These are phyloP conservation scores for Lamellibrachia satsuma DNA, from an alignment of 2,888 invertebrate genomes.

Conservation along the genomic window DNA sequence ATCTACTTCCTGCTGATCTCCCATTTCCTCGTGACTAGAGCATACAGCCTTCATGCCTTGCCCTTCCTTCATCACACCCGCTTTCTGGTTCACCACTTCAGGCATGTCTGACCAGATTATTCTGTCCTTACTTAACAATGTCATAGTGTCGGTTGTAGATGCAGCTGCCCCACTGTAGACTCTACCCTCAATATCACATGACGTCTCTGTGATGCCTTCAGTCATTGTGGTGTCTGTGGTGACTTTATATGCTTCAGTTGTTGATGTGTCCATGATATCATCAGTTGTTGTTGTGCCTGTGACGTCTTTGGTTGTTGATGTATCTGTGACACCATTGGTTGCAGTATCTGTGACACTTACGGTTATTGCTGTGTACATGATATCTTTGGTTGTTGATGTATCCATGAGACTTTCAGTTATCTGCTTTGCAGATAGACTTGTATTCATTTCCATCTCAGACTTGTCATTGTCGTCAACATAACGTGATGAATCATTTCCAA, in stretches of 20 bases:
- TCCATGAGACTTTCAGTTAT: not conserved
- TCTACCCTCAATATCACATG: not conserved
- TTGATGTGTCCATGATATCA: no score
- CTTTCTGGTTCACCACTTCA: not conserved
- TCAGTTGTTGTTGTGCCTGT: no score
- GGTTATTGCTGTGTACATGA: not conserved
- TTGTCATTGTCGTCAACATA: not conserved
- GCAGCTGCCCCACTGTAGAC: not conserved
- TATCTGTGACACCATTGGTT: no score
- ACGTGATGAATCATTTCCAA: not conserved
- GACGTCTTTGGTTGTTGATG: no score
- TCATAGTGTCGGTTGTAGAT: not conserved
- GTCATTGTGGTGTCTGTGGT: no score
- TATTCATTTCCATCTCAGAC: not conserved
- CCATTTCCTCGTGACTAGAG: not conserved
- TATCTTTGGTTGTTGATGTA: not conserved
- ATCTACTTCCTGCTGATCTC: not conserved
- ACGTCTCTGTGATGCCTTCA: not conserved
- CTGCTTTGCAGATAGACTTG: not conserved
- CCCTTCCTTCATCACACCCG: not conserved
- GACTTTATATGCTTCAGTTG: no score
- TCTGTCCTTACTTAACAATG: not conserved
- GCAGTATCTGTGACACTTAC: no score
- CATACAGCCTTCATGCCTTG: not conserved
- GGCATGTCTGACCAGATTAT: not conserved